phyloP scores from a whole-genome alignment of 2,888 invertebrate genomes.

The Himalopsyche kuldschensis region DNA sequence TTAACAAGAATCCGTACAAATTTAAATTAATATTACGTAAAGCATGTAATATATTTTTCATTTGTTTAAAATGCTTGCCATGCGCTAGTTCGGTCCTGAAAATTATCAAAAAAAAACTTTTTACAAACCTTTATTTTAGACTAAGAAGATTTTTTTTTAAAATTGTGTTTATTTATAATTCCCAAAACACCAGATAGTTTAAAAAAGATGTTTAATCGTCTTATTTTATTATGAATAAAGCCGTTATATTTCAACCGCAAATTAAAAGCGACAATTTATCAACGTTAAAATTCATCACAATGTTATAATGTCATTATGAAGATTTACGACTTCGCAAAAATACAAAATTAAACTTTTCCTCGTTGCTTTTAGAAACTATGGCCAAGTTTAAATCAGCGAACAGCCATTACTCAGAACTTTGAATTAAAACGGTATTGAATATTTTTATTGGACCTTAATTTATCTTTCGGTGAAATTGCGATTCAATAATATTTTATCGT shows the following conservation, averaged over 20 bases:
- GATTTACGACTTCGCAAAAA: not conserved
- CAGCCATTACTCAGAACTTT: not conserved
- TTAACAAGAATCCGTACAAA: too few species aligned
- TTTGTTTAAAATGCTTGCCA: too few species aligned
- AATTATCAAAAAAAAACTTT: too few species aligned
- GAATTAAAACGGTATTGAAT: not conserved
- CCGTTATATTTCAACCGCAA: not conserved
- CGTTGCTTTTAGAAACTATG: not conserved
- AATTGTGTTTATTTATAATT: too few species aligned
- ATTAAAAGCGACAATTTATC: not conserved
- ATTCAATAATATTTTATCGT: too few species aligned
- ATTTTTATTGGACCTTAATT: too few species aligned
- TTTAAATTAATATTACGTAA: too few species aligned
- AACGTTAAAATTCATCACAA: not conserved
- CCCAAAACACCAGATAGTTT: too few species aligned
- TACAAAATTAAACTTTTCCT: not conserved
- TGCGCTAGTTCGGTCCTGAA: too few species aligned
- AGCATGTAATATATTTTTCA: too few species aligned
- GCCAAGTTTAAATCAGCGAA: not conserved
- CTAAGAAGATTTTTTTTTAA: not conserved
- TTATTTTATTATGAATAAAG: not conserved
- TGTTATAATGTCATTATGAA: not conserved
- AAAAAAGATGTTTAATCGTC: not conserved
- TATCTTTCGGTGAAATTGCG: too few species aligned
- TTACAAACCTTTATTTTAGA: too few species aligned